Evolutionary conservation across 2,888 invertebrate genomes (phyloP).

Genomic region (Drosophila cracens): DNA sequence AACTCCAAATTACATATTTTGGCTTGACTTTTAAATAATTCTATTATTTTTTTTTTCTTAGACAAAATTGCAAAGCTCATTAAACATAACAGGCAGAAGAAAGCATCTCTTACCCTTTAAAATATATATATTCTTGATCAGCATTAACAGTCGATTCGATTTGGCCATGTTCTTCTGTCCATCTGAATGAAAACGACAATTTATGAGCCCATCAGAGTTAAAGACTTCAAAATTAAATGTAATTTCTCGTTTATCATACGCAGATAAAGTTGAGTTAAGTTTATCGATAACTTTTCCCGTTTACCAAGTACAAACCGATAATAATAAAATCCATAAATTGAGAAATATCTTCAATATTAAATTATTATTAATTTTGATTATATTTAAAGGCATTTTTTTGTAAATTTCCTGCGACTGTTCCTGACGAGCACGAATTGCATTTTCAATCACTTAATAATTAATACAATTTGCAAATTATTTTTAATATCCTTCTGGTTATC

Average conservation of each 20-base stretch:
- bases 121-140: not conserved
- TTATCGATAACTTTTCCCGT: too few relatives aligned
- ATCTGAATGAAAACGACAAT: too few relatives aligned
- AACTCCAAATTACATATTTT: not conserved
- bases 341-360: not conserved
- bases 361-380: too few relatives aligned
- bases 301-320: too few relatives aligned
- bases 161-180: too few relatives aligned
- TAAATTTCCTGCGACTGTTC: too few relatives aligned
- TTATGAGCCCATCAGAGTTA: too few relatives aligned
- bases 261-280: not conserved
- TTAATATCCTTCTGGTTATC: conserved; percentile 12
- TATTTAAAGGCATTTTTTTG: not conserved
- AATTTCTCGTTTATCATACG: not conserved
- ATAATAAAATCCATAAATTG: too few relatives aligned
- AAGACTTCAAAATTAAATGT: not conserved
- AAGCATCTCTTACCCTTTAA: not conserved
- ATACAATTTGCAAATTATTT: not conserved
- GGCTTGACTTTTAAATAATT: not conserved
- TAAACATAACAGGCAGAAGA: not conserved
- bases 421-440: not conserved
- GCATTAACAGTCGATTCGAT: too few relatives aligned
- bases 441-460: not conserved
- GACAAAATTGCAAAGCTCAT: not conserved
- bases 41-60: not conserved